These are phyloP conservation scores for Morone saxatilis DNA, from an alignment of 2,113 vertebrate species.

Conservation along the genomic window DNA sequence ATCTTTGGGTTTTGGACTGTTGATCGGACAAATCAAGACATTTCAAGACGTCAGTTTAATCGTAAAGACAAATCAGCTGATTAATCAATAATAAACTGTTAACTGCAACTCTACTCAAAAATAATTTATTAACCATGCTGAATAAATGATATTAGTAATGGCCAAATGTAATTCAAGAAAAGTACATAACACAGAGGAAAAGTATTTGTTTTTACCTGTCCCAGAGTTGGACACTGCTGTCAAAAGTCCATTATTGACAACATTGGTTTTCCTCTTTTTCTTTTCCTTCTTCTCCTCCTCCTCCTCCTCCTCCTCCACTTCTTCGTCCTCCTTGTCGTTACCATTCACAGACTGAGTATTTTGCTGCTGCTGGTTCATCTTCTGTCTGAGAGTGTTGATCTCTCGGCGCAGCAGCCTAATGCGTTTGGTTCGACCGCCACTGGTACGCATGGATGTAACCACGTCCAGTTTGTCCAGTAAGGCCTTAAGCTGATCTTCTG, in stretches of 20 bases:
- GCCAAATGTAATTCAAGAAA: not conserved
- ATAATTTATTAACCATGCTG: not conserved
- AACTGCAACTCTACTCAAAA: not conserved
- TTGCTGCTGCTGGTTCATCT: constrained; percentile 88
- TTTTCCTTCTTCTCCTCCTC: constrained; percentile 26
- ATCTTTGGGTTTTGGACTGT: not conserved
- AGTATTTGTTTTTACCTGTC: constrained; percentile 52
- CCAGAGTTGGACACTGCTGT: constrained; percentile 60
- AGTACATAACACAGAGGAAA: not conserved
- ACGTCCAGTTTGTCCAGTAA: constrained; percentile 95
- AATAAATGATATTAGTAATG: not conserved
- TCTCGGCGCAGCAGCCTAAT: constrained; percentile 92
- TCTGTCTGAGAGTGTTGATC: constrained; percentile 93
- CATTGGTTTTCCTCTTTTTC: constrained; percentile 50
- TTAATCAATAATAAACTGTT: not conserved
- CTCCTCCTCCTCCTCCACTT: constrained; percentile 63
- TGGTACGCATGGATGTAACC: constrained; percentile 91
- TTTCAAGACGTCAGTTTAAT: not conserved
- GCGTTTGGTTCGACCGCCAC: constrained; percentile 93
- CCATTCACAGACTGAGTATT: constrained; percentile 80
- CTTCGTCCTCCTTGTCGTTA: constrained; percentile 69
- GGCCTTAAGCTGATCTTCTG: constrained; percentile 93
- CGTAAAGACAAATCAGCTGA: not conserved
- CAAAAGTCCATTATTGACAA: constrained; percentile 59
- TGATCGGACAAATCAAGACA: not conserved